Conservation (phyloP, 2,888 invertebrate genomes). For the Acrocera orbiculus region DNA sequence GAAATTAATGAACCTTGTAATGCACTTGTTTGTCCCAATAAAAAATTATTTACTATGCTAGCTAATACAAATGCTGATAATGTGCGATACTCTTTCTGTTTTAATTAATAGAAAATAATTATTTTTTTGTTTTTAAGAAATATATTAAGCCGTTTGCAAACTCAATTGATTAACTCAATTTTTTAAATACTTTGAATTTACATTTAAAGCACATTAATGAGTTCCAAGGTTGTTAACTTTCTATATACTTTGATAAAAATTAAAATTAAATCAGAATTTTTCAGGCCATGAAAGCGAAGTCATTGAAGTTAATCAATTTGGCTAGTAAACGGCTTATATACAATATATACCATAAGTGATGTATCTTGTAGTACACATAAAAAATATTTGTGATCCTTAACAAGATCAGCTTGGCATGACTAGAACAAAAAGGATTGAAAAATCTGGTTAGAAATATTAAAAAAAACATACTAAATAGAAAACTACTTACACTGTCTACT, state of each 20-base stretch:
- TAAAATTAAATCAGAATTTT: not conserved
- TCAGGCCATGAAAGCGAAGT: not conserved
- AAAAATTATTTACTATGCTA: constrained; percentile 78
- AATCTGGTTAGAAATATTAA: not conserved
- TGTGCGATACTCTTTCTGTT: constrained; percentile 65
- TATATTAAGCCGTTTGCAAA: no score
- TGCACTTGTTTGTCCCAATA: constrained; percentile 78
- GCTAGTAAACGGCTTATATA: not conserved
- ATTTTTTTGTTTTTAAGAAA: no score
- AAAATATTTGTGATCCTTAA: constrained; percentile 93
- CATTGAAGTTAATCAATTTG: not conserved
- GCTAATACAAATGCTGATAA: constrained; percentile 90
- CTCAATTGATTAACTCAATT: no score
- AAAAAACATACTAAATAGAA: not conserved
- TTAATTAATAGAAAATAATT: no score
- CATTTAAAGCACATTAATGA: no score
- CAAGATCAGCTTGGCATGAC: constrained; percentile 88
- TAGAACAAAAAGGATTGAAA: constrained; percentile 29
- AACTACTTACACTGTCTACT: constrained; percentile 65
- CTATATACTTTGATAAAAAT: no score
- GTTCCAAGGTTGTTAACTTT: no score
- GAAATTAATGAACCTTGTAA: constrained; percentile 79
- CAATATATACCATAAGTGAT: constrained; percentile 51
- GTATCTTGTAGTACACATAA: constrained; percentile 78
- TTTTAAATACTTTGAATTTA: no score